phyloP scores from a whole-genome alignment of 2,888 invertebrate genomes.

The Perdita meconis region DNA sequence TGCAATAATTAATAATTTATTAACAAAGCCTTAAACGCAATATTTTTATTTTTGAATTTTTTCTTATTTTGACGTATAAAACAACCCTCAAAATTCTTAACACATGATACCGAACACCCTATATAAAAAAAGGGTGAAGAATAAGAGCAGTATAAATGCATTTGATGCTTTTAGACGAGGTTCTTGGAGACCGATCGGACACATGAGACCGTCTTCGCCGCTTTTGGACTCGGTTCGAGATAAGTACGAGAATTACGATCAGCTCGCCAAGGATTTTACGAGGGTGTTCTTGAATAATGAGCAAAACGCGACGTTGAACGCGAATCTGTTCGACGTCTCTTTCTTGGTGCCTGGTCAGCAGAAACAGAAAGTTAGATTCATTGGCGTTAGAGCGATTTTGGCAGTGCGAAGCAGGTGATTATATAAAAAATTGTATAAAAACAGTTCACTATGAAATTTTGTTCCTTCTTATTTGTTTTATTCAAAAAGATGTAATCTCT shows the following conservation, averaged over 20 bases:
- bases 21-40: no score
- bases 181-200: constrained; percentile 97
- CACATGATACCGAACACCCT: no score
- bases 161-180: constrained; percentile 85
- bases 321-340: constrained; percentile 94
- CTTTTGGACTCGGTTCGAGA: constrained; percentile 96
- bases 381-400: constrained; percentile 95
- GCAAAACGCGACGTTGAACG: constrained; percentile 91
- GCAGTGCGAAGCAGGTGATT: constrained; percentile 94
- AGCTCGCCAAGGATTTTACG: constrained; percentile 96
- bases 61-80: no score
- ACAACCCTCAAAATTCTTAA: no score
- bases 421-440: background rate
- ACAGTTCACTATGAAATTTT: no score
- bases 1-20: no score
- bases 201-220: constrained; percentile 97
- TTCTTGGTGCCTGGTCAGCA: constrained; percentile 94
- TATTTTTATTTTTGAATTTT: no score
- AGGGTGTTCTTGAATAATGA: constrained; percentile 94
- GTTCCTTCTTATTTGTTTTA: no score
- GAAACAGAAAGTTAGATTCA: constrained; percentile 95
- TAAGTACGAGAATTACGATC: constrained; percentile 97
- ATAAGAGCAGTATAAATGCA: no score
- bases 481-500: no score
- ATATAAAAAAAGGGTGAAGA: constrained; percentile 63